Base-by-base conservation (phyloP, 2,888 invertebrate species). In the Drosophila anomalata region DNA sequence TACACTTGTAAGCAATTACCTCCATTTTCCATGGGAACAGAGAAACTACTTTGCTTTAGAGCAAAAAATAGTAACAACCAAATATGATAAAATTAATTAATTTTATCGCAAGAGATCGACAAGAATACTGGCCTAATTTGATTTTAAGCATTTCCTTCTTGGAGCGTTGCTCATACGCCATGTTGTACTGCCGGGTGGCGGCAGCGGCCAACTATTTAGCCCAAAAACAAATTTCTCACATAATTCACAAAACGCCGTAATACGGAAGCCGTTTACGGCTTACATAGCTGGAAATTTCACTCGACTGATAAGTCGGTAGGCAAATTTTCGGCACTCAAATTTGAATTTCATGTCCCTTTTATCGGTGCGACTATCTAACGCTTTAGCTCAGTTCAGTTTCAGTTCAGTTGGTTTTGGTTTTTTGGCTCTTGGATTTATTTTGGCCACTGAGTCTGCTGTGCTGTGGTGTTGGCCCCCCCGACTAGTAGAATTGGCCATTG, bases 261-360 rank as follows among this genome's bases (percentile, higher is more conserved):
- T 88, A 89, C 88, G 89, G 87, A 88, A 88, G 89, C 87, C 78
- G 73, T 73, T 75, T 58, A 51, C 39, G 12, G 14, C 29, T 29
- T 11, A 42, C 20, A 42, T 52, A 44, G 63, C 70, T 60, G 79
- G 62, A 81, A 84, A 86, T 87, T 69, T 84, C 87, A 63, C 78
- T 69, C 58, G 41, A 50, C 79, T 72, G 82, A 82, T 82, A 84
- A 84, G 74, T 83, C 54, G 57, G 48, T 48, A 55, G 72, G 68
- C 76, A 77, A 79, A 79, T 79, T 84, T 80, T 74, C 78, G 57
- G 73, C 80, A 75, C 82, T 81, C 81, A 89, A 89, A 88, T 88
- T 88, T 88, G 81, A 88, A 87, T 88, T 88, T 88, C 89, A 84
- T 88, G 88, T 89, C 89, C 88, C 88, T 89, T 88, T 88, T 89